A percentile compares a stretch with the other conserved stretches of the same genome.
phyloP scores from a whole-genome alignment of 1,140 invertebrate genomes.

The Pachyrhynchus sulphureomaculatus region DNA sequence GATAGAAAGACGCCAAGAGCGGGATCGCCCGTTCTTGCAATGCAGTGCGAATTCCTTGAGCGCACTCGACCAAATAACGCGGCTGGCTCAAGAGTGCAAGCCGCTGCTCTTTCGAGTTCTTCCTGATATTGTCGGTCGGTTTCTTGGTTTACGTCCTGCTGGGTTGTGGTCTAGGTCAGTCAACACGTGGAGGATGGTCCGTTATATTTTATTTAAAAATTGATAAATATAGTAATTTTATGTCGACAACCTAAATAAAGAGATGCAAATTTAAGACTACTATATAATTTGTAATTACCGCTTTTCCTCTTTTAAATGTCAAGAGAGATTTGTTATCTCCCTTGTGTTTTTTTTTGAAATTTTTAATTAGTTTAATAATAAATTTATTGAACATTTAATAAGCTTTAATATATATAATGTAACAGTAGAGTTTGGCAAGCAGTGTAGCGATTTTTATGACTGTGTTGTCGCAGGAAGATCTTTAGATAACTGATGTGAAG shows the following conservation, averaged over 20 bases:
- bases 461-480: too few relatives aligned
- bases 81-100: constrained; percentile 11
- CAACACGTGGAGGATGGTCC: constrained; percentile 25
- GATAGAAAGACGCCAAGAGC: constrained; percentile 27
- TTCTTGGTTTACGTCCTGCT: constrained; percentile 23
- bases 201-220: constrained; percentile 19
- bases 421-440: too few relatives aligned
- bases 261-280: too few relatives aligned
- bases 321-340: too few relatives aligned
- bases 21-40: constrained; percentile 20
- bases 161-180: constrained; percentile 28
- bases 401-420: too few relatives aligned
- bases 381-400: too few relatives aligned
- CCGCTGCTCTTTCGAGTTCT: constrained; percentile 19
- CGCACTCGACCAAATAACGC: constrained; percentile 27
- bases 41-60: constrained; percentile 28
- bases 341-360: too few relatives aligned
- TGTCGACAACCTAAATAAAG: neutral
- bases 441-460: too few relatives aligned
- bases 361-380: too few relatives aligned
- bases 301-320: too few relatives aligned
- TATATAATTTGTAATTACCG: too few relatives aligned
- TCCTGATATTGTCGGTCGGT: constrained; percentile 22
- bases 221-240: neutral
- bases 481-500: too few relatives aligned